Conservation (phyloP, 2,113 vertebrate species). For the Callocephalon fimbriatum region DNA sequence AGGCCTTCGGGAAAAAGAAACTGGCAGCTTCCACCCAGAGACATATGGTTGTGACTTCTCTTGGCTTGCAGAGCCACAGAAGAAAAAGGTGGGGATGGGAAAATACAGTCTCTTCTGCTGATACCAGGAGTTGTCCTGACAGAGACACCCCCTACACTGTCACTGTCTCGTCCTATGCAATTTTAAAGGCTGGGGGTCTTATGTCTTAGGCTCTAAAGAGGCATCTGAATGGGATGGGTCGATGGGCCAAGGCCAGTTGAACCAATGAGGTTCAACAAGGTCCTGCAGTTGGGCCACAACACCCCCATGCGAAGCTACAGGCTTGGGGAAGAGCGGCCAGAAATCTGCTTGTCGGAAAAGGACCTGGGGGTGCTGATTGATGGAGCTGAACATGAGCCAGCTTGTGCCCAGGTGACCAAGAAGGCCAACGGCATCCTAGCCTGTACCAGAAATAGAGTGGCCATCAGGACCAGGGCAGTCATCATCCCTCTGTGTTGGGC, state of each 20-base stretch:
- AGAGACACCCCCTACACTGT: neutral
- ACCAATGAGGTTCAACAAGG: neutral
- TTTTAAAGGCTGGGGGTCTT: neutral
- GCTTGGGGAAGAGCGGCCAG: neutral
- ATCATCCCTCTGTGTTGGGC: accelerated
- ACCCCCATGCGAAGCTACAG: neutral
- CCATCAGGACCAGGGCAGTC: neutral
- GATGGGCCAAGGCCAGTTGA: accelerated
- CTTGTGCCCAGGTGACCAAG: neutral
- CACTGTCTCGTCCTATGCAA: neutral
- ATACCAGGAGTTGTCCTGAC: neutral
- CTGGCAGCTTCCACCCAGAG: neutral
- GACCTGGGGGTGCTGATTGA: neutral
- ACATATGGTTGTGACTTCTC: neutral
- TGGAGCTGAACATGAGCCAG: neutral
- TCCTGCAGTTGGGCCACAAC: neutral
- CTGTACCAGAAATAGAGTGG: neutral
- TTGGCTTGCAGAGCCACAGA: neutral
- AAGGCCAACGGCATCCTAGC: neutral
- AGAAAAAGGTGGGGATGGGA: accelerated
- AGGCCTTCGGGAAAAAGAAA: neutral
- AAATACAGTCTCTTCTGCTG: neutral
- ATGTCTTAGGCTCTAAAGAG: neutral
- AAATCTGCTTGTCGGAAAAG: neutral
- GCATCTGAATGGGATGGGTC: neutral